phyloP scores from a whole-genome alignment of 2,797 vertebrate species.

The Mionectes olivaceus region DNA sequence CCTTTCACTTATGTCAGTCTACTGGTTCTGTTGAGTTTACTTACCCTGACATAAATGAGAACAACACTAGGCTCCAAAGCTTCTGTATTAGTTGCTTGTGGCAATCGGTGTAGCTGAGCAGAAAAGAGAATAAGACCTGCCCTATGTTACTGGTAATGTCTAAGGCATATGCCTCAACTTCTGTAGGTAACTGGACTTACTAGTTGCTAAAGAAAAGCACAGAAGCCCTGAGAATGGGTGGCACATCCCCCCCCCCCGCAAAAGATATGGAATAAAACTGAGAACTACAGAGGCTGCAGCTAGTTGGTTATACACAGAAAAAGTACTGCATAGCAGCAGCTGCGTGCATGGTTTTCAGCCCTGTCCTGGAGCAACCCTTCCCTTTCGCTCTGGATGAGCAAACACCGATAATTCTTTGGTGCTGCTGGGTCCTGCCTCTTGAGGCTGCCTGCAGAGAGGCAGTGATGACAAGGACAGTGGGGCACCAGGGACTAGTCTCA shows the following conservation, averaged over 20 bases:
- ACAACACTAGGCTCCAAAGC: background rate
- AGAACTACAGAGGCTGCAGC: background rate
- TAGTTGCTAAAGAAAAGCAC: background rate
- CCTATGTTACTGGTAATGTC: background rate
- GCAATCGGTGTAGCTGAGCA: background rate
- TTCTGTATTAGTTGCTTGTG: background rate
- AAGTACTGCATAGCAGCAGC: background rate
- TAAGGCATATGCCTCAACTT: background rate
- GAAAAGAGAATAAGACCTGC: background rate
- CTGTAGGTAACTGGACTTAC: background rate
- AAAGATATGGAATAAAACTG: background rate
- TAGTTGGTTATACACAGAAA: background rate
- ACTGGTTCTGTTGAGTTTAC: background rate
- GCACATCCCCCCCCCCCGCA: rapidly evolving
- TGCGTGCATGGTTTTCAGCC: background rate
- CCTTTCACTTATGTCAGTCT: background rate
- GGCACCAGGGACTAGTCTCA: background rate
- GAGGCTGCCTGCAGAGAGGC: slow-evolving; percentile 2
- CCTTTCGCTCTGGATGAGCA: background rate
- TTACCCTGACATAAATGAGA: background rate
- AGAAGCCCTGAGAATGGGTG: background rate
- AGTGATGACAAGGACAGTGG: slow-evolving; percentile 8
- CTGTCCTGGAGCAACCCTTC: background rate
- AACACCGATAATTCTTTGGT: background rate
- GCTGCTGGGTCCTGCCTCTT: background rate